Evolutionary conservation across 2,797 vertebrate genomes (phyloP).

Genomic region (Antrozous pallidus): DNA sequence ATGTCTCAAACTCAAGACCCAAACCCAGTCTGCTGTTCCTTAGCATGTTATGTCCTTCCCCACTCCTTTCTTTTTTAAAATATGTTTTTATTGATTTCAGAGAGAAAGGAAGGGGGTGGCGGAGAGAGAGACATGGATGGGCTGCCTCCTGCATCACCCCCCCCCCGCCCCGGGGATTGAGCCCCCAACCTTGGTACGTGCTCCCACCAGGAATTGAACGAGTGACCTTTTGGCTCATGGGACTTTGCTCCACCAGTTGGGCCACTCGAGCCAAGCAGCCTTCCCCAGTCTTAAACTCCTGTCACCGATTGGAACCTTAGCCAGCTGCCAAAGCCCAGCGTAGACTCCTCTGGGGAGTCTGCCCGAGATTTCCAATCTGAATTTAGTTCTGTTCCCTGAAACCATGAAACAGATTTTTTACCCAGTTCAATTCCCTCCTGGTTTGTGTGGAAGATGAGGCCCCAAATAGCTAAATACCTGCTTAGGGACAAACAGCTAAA

Average conservation of each 20-base stretch:
- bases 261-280: background rate
- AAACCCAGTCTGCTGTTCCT: background rate
- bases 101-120: background rate
- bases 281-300: background rate
- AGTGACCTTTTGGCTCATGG: background rate
- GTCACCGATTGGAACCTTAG: background rate
- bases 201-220: background rate
- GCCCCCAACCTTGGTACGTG: background rate
- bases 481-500: background rate
- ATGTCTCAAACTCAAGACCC: background rate
- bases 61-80: background rate
- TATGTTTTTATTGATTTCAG: background rate
- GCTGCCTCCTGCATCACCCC: no score
- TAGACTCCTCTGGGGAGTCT: background rate
- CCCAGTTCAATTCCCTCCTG: background rate
- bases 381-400: background rate
- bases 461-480: background rate
- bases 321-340: background rate
- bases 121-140: no score
- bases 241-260: background rate
- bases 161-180: background rate
- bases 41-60: background rate
- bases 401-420: background rate
- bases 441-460: background rate
- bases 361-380: background rate